These are phyloP conservation scores for Bubalus kerabau DNA, from an alignment of 2,113 vertebrate genomes.

Conservation along the genomic window DNA sequence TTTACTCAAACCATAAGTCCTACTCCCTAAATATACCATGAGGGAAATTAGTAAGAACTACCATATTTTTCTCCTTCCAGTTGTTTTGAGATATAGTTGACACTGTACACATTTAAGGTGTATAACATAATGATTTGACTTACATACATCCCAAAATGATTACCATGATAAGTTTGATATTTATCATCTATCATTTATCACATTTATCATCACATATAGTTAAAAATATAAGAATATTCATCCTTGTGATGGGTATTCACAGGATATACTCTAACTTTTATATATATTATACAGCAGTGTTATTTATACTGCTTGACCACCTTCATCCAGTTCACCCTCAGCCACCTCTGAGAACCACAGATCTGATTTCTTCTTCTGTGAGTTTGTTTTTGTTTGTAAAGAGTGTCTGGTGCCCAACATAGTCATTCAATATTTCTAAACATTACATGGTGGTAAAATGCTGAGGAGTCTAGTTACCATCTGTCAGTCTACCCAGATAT, in stretches of 20 bases:
- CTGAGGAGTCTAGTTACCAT: background rate
- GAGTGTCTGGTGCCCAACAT: background rate
- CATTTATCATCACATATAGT: background rate
- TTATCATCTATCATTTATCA: background rate
- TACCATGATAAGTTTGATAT: background rate
- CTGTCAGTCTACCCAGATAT: background rate
- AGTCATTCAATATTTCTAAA: background rate
- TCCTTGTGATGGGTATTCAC: background rate
- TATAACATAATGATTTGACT: background rate
- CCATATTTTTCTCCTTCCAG: background rate
- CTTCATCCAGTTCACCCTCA: background rate
- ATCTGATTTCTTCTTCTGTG: background rate
- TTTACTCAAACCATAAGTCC: background rate
- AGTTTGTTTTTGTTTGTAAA: background rate
- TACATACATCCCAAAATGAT: background rate
- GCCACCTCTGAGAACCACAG: background rate
- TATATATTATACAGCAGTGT: background rate
- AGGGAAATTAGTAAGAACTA: background rate
- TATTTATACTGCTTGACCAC: background rate
- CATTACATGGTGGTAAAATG: background rate
- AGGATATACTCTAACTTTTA: background rate
- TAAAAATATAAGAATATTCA: background rate
- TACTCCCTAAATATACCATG: no score
- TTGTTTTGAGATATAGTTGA: background rate
- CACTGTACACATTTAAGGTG: background rate